Conservation (phyloP, 1,140 invertebrate genomes). For the Forficula auricularia region DNA sequence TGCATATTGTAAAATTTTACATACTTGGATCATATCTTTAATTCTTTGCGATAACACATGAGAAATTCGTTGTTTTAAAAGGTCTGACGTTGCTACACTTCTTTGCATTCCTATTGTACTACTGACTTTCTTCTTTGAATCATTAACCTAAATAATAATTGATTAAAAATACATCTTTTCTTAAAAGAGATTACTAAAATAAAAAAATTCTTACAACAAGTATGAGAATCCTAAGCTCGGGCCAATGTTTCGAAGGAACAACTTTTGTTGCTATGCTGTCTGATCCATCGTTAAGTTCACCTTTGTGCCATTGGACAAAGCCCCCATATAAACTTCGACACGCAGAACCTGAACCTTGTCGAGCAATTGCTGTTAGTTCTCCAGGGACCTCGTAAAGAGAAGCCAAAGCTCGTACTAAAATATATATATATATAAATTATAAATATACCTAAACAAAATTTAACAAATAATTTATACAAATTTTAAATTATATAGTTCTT, state of each 20-base stretch:
- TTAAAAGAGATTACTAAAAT: constrained; percentile 5
- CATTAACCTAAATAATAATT: constrained; percentile 43
- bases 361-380: constrained; percentile 67
- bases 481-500: too few species aligned
- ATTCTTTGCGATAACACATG: constrained; percentile 54
- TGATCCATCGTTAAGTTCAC: constrained; percentile 42
- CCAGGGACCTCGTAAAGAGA: constrained; percentile 58
- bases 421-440: constrained; percentile 8
- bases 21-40: constrained; percentile 40
- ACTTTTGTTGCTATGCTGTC: constrained; percentile 73
- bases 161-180: not conserved
- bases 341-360: constrained; percentile 86
- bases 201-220: constrained; percentile 51
- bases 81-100: constrained; percentile 60
- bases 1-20: too few species aligned
- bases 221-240: constrained; percentile 74
- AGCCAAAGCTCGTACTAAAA: constrained; percentile 49
- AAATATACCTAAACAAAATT: constrained; percentile 1
- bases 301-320: constrained; percentile 80
- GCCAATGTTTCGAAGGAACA: constrained; percentile 62
- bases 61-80: constrained; percentile 58
- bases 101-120: constrained; percentile 86
- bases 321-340: constrained; percentile 89
- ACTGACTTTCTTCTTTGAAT: constrained; percentile 65
- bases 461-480: too few species aligned